phyloP scores from a whole-genome alignment of 2,888 invertebrate genomes.

The Hipparchia sbordonii region DNA sequence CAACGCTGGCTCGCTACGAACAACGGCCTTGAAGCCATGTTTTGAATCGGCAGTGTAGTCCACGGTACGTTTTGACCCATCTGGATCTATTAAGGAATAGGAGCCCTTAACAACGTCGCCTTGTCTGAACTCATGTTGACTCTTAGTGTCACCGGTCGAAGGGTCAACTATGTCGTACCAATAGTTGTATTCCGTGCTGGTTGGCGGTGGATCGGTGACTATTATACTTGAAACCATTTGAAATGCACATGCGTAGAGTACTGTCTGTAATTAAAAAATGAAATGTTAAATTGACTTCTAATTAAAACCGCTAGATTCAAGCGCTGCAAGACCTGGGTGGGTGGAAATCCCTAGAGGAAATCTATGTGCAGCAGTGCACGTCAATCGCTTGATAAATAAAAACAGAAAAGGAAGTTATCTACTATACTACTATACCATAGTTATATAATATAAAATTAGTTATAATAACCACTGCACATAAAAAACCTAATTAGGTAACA shows the following conservation, averaged over 20 bases:
- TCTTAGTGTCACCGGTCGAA: constrained; percentile 72
- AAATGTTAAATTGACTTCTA: not conserved
- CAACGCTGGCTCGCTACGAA: constrained; percentile 66
- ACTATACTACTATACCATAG: no score
- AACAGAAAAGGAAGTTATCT: no score
- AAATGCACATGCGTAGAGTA: constrained; percentile 50
- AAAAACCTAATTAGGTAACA: no score
- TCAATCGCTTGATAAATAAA: no score
- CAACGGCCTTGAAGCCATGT: constrained; percentile 79
- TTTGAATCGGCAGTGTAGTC: constrained; percentile 77
- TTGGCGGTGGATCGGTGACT: constrained; percentile 66
- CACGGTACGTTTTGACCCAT: constrained; percentile 72
- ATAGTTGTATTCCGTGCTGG: constrained; percentile 69
- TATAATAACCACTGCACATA: no score
- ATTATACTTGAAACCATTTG: constrained; percentile 60
- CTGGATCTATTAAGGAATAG: constrained; percentile 73
- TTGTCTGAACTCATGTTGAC: constrained; percentile 66
- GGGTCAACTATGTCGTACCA: constrained; percentile 81
- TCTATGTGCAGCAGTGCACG: no score
- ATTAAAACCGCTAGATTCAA: not conserved
- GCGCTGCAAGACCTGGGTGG: no score
- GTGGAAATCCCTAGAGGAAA: no score
- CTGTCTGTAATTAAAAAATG: constrained; percentile 37
- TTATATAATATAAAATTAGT: no score
- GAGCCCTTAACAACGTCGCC: constrained; percentile 71